Conservation (phyloP, 2,113 vertebrate species). For the Dromiciops gliroides region DNA sequence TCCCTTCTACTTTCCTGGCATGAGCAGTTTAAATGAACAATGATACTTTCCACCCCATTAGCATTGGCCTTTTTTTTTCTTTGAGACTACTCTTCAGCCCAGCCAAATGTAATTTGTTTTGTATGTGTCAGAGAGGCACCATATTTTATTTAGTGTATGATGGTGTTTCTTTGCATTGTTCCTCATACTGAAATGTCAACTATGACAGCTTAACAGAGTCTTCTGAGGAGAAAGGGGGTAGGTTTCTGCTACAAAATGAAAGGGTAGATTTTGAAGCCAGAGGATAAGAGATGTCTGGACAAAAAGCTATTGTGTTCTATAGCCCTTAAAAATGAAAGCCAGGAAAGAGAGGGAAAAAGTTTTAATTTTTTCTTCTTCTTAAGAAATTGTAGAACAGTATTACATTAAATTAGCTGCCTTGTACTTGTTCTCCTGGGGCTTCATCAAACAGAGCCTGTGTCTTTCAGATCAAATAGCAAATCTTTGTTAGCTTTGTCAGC, state of each 20-base stretch:
- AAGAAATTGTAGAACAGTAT: slow-evolving; percentile 27
- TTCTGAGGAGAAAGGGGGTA: background rate
- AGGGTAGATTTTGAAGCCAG: background rate
- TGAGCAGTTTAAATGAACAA: background rate
- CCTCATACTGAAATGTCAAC: background rate
- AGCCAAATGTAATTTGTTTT: background rate
- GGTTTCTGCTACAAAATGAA: background rate
- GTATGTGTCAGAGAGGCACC: background rate
- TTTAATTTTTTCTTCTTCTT: background rate
- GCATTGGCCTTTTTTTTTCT: background rate
- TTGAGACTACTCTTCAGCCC: background rate
- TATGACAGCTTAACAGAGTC: background rate
- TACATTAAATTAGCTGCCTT: slow-evolving; percentile 48
- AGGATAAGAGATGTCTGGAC: background rate
- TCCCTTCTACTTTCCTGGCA: background rate
- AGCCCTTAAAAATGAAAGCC: background rate
- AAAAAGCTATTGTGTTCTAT: background rate
- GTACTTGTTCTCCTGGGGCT: slow-evolving; percentile 35
- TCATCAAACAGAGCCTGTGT: slow-evolving; percentile 53
- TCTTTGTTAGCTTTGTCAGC: background rate
- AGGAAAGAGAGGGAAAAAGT: background rate
- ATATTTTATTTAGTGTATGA: background rate
- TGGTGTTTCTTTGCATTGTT: background rate
- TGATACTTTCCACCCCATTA: background rate
- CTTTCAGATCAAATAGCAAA: slow-evolving; percentile 52